phyloP scores from a whole-genome alignment of 2,113 vertebrate species.

The Meriones unguiculatus region DNA sequence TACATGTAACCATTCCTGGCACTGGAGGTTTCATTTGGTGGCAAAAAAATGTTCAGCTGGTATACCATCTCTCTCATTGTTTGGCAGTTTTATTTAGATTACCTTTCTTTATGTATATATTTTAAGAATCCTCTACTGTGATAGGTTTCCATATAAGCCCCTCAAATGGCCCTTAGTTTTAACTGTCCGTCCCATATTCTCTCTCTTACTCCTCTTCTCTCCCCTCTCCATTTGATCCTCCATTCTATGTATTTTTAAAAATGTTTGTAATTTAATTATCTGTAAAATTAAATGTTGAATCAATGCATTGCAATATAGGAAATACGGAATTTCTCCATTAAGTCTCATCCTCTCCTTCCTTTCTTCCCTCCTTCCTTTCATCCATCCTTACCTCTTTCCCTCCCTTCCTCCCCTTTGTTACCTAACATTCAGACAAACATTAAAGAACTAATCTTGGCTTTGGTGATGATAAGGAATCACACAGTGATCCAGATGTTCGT shows the following conservation, averaged over 20 bases:
- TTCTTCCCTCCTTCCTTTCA: accelerated
- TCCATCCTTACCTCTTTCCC: neutral
- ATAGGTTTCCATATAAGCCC: neutral
- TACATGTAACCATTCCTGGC: neutral
- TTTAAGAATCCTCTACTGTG: neutral
- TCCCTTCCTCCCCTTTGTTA: neutral
- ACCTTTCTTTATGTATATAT: neutral
- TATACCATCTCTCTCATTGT: neutral
- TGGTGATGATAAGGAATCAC: neutral
- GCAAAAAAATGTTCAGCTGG: neutral
- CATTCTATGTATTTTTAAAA: neutral
- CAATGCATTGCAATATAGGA: neutral
- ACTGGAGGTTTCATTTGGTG: neutral
- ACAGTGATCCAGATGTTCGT: neutral
- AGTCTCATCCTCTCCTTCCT: neutral
- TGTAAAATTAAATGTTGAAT: neutral
- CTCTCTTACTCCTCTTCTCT: neutral
- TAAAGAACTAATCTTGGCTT: neutral
- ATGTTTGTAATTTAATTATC: neutral
- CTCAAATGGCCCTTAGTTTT: neutral
- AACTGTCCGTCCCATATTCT: neutral
- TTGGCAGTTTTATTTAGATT: neutral
- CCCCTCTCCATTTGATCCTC: neutral
- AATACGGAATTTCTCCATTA: neutral
- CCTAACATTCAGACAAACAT: neutral